Evolutionary conservation across 2,888 invertebrate genomes (phyloP), one percentile per base, ranked within the genome.

Genomic region (Andrena bicolor): DNA sequence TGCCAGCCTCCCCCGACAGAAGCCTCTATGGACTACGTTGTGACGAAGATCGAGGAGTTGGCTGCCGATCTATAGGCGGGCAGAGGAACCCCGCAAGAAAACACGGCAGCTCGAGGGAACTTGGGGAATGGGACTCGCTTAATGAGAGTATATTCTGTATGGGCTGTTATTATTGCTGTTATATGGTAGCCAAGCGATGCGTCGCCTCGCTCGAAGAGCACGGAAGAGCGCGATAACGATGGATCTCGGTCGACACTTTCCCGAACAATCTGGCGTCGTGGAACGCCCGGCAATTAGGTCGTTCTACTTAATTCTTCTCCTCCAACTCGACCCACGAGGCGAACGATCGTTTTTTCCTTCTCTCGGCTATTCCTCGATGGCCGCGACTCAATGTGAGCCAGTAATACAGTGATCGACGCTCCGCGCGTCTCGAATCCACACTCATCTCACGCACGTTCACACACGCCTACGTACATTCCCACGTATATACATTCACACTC

Each of bases 1-100:
- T 97, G 97, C 91, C 96, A 96, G 84, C 97, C 97, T 0, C 94
- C 95, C 0, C 93, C 96, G 0, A 94, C 95, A 0, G 92, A 94
- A 41, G 89, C 92, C 0, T 95, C 96, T 69, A 95, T 97, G 93
- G 95, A 96, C 76, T 95, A 94, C 48, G 96, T 96, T 88, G 93
- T 97, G 75, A 93, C 95, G 35, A 95, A 96, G 88, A 96, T 97
- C 58, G 96, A 96, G 88, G 94, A 94, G 63, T 94, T 95, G 73
- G 97, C 96, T 0, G 92, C 94, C 71, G 93, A 94, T 82, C 80
- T 84, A 53, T 84, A 79, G 61, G 2, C 16, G 26, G 32, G 3
- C 20, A 2, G 1, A 32, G n/a, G 8, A 7, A 16, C 26, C 32
- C 5, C 4, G 16, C 30, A 2, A n/a, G 32, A 61, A 10, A 61